Evolutionary conservation across 1,140 invertebrate species (phyloP).

Genomic region (Zaprionus capensis): DNA sequence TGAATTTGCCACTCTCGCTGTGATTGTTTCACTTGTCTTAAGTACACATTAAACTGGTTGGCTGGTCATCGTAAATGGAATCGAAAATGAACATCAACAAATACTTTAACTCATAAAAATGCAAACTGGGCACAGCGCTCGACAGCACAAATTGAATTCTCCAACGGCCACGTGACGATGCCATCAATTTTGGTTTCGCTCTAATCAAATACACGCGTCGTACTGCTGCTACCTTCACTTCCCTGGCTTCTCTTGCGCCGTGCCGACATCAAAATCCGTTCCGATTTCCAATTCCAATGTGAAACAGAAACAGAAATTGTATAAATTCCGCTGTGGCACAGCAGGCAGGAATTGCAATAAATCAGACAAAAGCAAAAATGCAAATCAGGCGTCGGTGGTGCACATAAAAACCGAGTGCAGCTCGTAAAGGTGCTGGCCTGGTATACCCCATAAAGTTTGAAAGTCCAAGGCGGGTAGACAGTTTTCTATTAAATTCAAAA

Average conservation of each 20-base stretch:
- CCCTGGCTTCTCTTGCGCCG: neutral
- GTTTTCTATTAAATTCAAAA: neutral
- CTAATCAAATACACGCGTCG: conserved; percentile 46
- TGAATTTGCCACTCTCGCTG: neutral
- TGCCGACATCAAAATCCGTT: conserved; percentile 8
- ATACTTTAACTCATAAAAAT: conserved; percentile 42
- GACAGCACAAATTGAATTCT: conserved; percentile 37
- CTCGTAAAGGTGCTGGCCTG: conserved; percentile 37
- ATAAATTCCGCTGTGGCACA: conserved; percentile 38
- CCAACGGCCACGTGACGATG: conserved; percentile 33
- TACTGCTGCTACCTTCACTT: neutral
- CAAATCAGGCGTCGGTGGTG: conserved; percentile 48
- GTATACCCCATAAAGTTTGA: neutral
- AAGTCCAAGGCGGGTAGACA: neutral
- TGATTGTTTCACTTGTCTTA: neutral
- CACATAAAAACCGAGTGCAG: conserved; percentile 31
- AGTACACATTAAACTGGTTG: neutral
- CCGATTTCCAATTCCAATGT: conserved; percentile 36
- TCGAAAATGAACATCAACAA: neutral
- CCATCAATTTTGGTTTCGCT: conserved; percentile 32
- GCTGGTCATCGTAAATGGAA: neutral
- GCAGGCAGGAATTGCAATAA: conserved; percentile 62
- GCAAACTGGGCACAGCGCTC: conserved; percentile 9
- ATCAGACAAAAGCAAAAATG: conserved; percentile 68
- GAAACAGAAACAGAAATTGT: conserved; percentile 40